These are phyloP conservation scores for Notothenia rossii DNA, from an alignment of 2,113 vertebrate species.

Conservation along the genomic window DNA sequence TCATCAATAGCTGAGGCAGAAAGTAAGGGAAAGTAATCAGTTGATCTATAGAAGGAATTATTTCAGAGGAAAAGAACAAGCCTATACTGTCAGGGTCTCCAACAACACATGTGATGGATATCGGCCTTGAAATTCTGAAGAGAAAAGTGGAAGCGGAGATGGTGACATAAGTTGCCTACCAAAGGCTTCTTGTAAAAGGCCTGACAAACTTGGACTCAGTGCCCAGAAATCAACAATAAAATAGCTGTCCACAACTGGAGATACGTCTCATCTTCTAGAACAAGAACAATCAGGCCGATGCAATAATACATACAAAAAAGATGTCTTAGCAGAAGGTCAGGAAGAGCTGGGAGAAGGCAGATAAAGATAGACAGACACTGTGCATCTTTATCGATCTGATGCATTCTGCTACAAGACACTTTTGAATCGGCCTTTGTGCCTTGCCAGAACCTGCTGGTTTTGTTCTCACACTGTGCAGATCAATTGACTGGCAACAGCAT, in stretches of 20 bases:
- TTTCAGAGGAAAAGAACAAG: slow-evolving; percentile 56
- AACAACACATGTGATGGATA: slow-evolving; percentile 41
- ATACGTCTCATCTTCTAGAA: slow-evolving; percentile 44
- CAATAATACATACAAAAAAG: slow-evolving; percentile 21
- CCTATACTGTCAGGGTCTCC: slow-evolving; percentile 37
- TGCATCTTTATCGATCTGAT: slow-evolving; percentile 4
- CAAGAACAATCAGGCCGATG: slow-evolving; percentile 29
- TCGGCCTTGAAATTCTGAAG: slow-evolving; percentile 39
- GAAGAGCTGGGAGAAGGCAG: slow-evolving; percentile 28
- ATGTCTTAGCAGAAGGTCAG: slow-evolving; percentile 43
- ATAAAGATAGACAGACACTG: slow-evolving; percentile 15
- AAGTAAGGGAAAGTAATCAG: slow-evolving; percentile 77
- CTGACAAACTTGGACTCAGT: slow-evolving; percentile 24
- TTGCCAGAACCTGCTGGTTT: not conserved
- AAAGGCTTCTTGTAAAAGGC: slow-evolving; percentile 25
- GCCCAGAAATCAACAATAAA: slow-evolving; percentile 33
- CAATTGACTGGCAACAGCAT: not conserved
- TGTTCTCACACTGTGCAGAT: not conserved
- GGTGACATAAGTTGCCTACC: slow-evolving; percentile 40
- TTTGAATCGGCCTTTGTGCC: not conserved
- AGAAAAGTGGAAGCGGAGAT: slow-evolving; percentile 20
- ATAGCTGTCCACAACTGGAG: slow-evolving; percentile 36
- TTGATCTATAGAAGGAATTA: slow-evolving; percentile 76
- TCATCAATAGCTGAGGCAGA: slow-evolving; percentile 77
- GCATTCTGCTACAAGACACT: not conserved